A percentile compares a stretch with the other conserved stretches of the same genome.
These are phyloP conservation scores for Micrasema minimum DNA, from an alignment of 1,140 invertebrate species.

Conservation along the genomic window DNA sequence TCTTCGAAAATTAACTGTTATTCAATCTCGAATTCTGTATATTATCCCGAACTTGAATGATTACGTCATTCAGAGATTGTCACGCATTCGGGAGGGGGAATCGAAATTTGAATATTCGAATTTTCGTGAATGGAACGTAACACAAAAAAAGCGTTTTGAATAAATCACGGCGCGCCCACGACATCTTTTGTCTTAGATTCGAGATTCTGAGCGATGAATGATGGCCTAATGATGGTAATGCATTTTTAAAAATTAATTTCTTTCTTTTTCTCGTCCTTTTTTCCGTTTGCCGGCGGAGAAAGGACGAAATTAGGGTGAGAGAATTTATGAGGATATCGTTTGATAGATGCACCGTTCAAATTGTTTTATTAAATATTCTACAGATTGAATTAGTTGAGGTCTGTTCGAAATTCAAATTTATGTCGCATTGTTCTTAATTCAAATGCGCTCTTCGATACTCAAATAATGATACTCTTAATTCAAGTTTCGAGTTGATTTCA, in stretches of 20 bases:
- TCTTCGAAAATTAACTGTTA: slow-evolving; percentile 17
- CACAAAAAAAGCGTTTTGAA: slow-evolving; percentile 42
- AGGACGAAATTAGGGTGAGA: slow-evolving; percentile 17
- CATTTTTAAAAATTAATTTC: slow-evolving; percentile 39
- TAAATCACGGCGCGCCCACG: slow-evolving; percentile 40
- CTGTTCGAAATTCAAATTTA: slow-evolving; percentile 15
- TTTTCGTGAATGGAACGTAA: slow-evolving; percentile 44
- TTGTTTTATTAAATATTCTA: slow-evolving; percentile 23
- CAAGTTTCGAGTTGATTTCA: no score
- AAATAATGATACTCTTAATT: no score
- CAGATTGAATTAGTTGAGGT: slow-evolving; percentile 9
- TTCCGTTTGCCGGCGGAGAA: slow-evolving; percentile 1
- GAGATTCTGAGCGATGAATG: slow-evolving; percentile 15
- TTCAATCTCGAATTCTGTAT: not conserved
- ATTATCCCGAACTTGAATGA: slow-evolving; percentile 6
- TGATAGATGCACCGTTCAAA: slow-evolving; percentile 30
- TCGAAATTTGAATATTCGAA: slow-evolving; percentile 45
- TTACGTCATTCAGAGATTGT: slow-evolving; percentile 29
- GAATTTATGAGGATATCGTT: slow-evolving; percentile 21
- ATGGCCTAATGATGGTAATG: slow-evolving; percentile 37
- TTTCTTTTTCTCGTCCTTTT: slow-evolving; percentile 1
- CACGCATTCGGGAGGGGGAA: slow-evolving; percentile 24
- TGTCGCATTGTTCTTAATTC: slow-evolving; percentile 26
- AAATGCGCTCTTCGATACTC: not conserved
- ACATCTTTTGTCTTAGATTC: slow-evolving; percentile 39